Evolutionary conservation across 2,888 invertebrate species (phyloP), one percentile per base, ranked within the genome.

Genomic region (Helicoverpa assulta): DNA sequence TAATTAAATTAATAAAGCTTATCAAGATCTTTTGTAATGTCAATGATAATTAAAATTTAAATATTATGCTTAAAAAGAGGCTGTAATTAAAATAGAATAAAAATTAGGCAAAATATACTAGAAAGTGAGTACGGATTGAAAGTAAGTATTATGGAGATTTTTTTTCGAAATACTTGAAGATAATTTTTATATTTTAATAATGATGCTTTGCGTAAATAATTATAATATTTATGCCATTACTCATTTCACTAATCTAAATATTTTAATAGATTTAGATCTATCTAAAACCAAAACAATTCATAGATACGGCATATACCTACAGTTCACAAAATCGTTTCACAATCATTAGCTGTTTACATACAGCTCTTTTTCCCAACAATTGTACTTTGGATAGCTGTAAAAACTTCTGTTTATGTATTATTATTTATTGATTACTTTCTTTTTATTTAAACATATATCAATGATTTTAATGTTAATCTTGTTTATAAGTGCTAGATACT

Each of bases 41-140:
- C 1, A 33, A 2, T 14, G 4, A 16, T 43, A 43, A 68, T 75
- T 58, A 57, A 37, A 43, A 14, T 5, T 40, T 6, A 3, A 33
- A 67, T 51, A 43, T 43, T 51, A 50, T 37, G 55, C 16, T 50
- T 12, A 77, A 8, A 43, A 61, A 43, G 53, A 19, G 33, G 6
- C 51, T 63, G 62, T 53, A 26, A 52, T 62, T 59, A 66, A 61
- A 55, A 26, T 51, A 26, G n/a, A 67, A 26, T 26, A 55, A 58
- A 58, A 51, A 53, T 55, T 18, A 64, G 16, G 60, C 55, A 56
- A 40, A 70, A 63, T 37, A 29, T 47, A 12, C 40, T 67, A 73
- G 76, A 82, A 81, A 82, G 83, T 78, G 50, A 67, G 72, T 51
- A 69, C 58, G 70, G 53, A 54, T 75, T 58, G 76, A 83, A 82